Base-by-base conservation (phyloP, 2,797 vertebrate species). In the Siniperca undulata region DNA sequence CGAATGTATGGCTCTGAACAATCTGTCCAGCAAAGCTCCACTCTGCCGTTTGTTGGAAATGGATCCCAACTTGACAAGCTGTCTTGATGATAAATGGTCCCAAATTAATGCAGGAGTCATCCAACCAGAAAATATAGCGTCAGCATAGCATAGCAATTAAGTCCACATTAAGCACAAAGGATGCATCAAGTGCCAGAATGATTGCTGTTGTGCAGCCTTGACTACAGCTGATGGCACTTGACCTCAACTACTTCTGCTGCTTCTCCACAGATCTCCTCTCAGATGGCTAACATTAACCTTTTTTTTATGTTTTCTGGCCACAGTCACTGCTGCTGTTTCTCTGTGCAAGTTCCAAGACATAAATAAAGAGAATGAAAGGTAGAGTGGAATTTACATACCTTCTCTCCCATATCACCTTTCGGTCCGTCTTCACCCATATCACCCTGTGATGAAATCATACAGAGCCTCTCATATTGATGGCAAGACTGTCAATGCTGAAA, bases 381-480 rank as follows among this genome's bases (percentile, higher is more conserved):
- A 13, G 74, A 77, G 65, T 20, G 30, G 34, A 78, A 81, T 82
- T 75, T 22, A 80, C 92, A 75, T 97, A 99, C 98, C 98, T 99
- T 99, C 94, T 97, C 97, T 61, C 98, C 98, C 0, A 92, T 30
- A 36, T 98, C 97, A 83, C 98, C 98, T 93, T 97, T 99, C 7
- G 77, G 94, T 27, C 98, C 98, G 14, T 95, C 95, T 86, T 98
- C 97, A 14, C 98, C 98, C 94, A 96, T 88, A 82, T 99, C 97
- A 56, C 98, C 98, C 98, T 99, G 85, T 27, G 72, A 88, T 50
- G 76, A 86, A 82, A 92, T 69, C 68, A 85, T 64, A 92, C 40
- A 83, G 24, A 86, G 30, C 22, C 19, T 61, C 62, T 70, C 46
- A 68, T 12, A 48, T 59, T 27, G 27, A 38, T 36, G 0, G 0